Percentiles rank a stretch among this genome's conserved stretches.
Evolutionary conservation across 1,140 invertebrate genomes (phyloP).

Genomic region (Pogonomyrmex californicus): DNA sequence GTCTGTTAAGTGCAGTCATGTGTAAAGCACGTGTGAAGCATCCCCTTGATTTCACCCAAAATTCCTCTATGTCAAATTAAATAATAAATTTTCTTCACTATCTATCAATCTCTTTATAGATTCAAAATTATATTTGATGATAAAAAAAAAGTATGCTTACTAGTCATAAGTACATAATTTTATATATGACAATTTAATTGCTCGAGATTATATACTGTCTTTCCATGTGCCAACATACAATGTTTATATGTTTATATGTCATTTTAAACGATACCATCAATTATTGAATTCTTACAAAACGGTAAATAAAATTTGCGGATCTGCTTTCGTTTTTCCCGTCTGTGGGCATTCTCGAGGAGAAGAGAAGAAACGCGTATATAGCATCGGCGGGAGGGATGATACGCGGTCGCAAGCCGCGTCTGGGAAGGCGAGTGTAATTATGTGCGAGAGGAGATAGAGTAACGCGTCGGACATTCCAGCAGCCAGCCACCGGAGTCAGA

Average conservation of each 20-base stretch:
- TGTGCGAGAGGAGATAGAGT: slow-evolving; percentile 80
- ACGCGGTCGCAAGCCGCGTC: slow-evolving; percentile 61
- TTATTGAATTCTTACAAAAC: background rate
- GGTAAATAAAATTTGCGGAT: background rate
- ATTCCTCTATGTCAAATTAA: background rate
- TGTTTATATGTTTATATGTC: too few species aligned
- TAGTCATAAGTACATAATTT: background rate
- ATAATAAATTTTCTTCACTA: background rate
- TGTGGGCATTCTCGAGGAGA: background rate
- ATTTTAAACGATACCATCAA: background rate
- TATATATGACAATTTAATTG: background rate
- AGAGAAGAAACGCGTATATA: background rate
- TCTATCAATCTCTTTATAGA: background rate
- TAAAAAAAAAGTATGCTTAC: background rate
- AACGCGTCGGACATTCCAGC: slow-evolving; percentile 85
- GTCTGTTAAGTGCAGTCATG: background rate
- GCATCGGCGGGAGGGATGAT: background rate
- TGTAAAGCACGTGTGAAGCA: background rate
- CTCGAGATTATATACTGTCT: background rate
- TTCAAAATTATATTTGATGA: background rate
- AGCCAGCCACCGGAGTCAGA: slow-evolving; percentile 81
- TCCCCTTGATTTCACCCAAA: background rate
- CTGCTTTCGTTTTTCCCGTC: background rate
- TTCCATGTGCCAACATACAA: too few species aligned
- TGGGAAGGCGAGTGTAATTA: slow-evolving; percentile 84